These are phyloP conservation scores for Gasteruption jaculator DNA, from an alignment of 2,888 invertebrate species.

Conservation along the genomic window DNA sequence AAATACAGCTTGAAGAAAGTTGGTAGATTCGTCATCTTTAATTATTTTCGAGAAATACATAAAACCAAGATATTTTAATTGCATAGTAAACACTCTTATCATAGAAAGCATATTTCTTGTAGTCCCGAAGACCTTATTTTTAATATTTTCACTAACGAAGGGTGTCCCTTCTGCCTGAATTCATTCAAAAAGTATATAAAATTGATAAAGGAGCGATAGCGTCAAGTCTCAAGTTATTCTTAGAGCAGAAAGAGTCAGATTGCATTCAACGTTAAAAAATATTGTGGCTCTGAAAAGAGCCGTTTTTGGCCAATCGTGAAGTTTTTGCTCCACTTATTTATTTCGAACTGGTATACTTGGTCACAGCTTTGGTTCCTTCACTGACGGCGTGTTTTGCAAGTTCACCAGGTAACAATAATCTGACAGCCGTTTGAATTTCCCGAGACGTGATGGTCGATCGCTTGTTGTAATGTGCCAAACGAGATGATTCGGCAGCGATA, in stretches of 20 bases:
- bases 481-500: conserved; percentile 63
- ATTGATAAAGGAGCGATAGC: no score
- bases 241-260: no score
- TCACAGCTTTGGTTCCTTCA: conserved; percentile 64
- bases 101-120: no score
- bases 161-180: no score
- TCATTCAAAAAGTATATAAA: no score
- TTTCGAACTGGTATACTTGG: conserved; percentile 52
- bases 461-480: conserved; percentile 61
- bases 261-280: conserved; percentile 4
- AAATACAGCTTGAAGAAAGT: no score
- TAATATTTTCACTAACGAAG: no score
- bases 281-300: conserved; percentile 29
- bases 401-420: conserved; percentile 67
- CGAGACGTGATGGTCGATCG: conserved; percentile 63
- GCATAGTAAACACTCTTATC: no score
- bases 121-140: no score
- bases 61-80: conserved; percentile 2
- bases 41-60: neutral
- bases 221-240: no score
- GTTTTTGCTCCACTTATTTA: conserved; percentile 1
- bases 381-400: conserved; percentile 67
- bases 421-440: conserved; percentile 67
- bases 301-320: no score
- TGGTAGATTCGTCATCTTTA: neutral